Evolutionary conservation across 1,140 invertebrate species (phyloP), one percentile per base, ranked within the genome.

Genomic region (Paralvinella palmiformis): DNA sequence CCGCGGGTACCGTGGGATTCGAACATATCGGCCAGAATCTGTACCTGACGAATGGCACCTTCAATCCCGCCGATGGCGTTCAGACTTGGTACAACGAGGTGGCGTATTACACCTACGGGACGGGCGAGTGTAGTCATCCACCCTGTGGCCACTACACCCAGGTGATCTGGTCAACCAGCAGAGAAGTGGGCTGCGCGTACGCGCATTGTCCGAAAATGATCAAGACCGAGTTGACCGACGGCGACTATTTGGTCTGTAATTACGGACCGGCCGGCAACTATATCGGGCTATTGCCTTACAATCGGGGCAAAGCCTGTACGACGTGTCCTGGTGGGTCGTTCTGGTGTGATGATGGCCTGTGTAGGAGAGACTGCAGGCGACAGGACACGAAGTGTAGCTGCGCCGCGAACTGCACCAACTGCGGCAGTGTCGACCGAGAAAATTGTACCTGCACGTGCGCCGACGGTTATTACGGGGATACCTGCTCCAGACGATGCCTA

Each of bases 211-310:
- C 10, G 24, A 10, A 22, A 3, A 29, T 20, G 41, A 57, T 52
- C 36, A 31, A 13, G 17, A 55, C 41, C 50, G 52, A 2, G 5
- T 22, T 57, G 5, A 57, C 13, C 27, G 15, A 33, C 55, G 55
- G 29, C 35, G 29, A 56, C 13, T 44, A 59, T 35, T 68, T 71
- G 56, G 64, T 64, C 7, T 73, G 72, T 57, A 71, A 73, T 68
- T 73, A 73, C 62, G 71, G 71, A n/a, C 52, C 63, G 33, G 44
- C 63, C 17, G 72, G 72, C 6, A 69, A 72, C 48, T 63, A 50
- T 22, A 41, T 67, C 32, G 32, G 48, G 3, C 13, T 20, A n/a
- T 55, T 56, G 6, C 33, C 68, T 33, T 69, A 69, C 31, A 56
- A 24, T 20, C 27, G 36, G 15, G 69, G 69, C 6, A 22, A 58